Conservation (phyloP, 2,888 invertebrate genomes). For the Caenorhabditis japonica region DNA sequence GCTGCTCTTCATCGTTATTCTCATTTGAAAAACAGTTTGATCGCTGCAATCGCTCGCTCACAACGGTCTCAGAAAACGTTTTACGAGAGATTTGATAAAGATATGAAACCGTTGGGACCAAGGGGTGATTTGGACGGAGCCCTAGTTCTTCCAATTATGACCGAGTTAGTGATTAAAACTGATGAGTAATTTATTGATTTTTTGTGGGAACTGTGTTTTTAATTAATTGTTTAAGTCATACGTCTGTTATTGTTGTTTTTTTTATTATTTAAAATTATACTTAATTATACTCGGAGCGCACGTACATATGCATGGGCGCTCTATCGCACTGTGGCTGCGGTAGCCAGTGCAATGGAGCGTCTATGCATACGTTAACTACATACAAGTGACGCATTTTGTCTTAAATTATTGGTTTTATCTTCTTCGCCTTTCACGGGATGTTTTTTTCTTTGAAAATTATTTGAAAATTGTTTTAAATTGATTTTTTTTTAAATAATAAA, state of each 20-base stretch:
- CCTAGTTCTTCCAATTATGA: conserved; percentile 41
- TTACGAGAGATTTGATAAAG: conserved; percentile 18
- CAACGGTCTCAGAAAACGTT: conserved; percentile 33
- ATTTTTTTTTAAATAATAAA: no score
- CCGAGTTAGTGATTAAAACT: conserved; percentile 9
- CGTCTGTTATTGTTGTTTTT: background rate
- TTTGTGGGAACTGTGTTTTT: background rate
- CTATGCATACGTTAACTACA: no score
- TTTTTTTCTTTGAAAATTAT: no score
- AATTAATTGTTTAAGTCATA: background rate
- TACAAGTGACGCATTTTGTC: no score
- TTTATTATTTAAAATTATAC: background rate
- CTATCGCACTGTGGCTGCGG: no score
- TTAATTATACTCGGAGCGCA: background rate
- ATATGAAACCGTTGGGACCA: conserved; percentile 12
- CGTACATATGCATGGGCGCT: no score
- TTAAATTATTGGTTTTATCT: no score
- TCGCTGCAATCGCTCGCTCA: conserved; percentile 44
- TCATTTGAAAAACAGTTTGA: conserved; percentile 46
- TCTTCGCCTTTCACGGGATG: no score
- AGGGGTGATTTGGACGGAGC: conserved; percentile 26
- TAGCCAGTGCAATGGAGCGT: no score
- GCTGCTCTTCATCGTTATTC: conserved; percentile 46
- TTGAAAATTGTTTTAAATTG: no score
- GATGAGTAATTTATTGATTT: background rate